Base-by-base conservation (phyloP, 2,113 vertebrate species). In the Delphinapterus leucas region DNA sequence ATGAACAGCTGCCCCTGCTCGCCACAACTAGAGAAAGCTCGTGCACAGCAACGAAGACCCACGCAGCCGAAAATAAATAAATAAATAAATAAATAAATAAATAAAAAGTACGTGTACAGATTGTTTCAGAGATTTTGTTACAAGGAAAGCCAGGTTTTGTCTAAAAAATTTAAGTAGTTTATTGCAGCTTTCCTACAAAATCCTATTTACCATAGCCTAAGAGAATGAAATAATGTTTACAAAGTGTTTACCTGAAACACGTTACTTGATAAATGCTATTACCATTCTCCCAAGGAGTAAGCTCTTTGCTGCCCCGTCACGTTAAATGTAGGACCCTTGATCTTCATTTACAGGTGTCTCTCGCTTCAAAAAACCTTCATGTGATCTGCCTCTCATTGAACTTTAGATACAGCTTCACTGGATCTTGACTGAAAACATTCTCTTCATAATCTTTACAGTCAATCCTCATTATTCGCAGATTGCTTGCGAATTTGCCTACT, bases 71-170 rank as follows among this genome's bases (percentile, higher is more conserved):
- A 53, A 53, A 17, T 53, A 53, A 17, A 53, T 53, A 49, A 47
- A 44, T 44, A 41, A 44, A 7, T 41, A 44, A 47, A 12, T 49
- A 49, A 49, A 14, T 49, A 14, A 14, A 49, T 49, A 17, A 53
- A 17, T 53, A 17, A 53, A 53, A 53, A 53, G 53, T 53, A 53
- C 0, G 5, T 53, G 53, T 53, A 68, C 47, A 90, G 44, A 74
- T 85, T 94, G 38, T 93, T 90, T 95, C 65, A 90, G 71, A 83
- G 81, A 85, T 79, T 94, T 81, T 71, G 86, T 95, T 82, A 74
- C 38, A 81, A 73, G 14, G 77, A 83, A 84, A 88, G 84, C 11
- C 47, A 80, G 41, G 10, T 55, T 90, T 93, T 67, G 3, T 88
- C 55, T 88, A 71, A 91, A 90, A 81, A 47, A 47, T 4, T 8